A percentile compares a stretch with the other conserved stretches of the same genome.
These are phyloP conservation scores for Onychomys leucogaster DNA, from an alignment of 2,797 vertebrate genomes.

Conservation along the genomic window DNA sequence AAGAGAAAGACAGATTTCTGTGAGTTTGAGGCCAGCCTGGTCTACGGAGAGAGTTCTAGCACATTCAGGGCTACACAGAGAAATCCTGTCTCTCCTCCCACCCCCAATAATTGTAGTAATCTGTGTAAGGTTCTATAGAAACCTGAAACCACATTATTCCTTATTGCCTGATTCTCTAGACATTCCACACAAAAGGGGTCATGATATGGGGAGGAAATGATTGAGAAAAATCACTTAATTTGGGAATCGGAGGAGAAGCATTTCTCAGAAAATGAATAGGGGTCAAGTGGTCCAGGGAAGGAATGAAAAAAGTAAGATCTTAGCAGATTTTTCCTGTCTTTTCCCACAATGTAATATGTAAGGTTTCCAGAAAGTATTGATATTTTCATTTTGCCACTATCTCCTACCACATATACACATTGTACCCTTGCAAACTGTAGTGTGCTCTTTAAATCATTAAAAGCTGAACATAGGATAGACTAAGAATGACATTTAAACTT, in stretches of 20 bases:
- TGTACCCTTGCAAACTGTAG: neutral
- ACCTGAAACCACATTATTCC: neutral
- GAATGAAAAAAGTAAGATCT: neutral
- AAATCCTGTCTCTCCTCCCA: too few species aligned
- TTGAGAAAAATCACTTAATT: neutral
- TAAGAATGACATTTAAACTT: neutral
- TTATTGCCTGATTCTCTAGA: neutral
- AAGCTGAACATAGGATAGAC: too few species aligned
- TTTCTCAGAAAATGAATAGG: neutral
- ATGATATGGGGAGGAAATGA: too few species aligned
- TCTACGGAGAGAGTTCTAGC: too few species aligned
- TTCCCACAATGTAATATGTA: neutral
- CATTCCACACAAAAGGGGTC: neutral
- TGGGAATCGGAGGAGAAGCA: neutral
- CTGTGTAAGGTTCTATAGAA: neutral
- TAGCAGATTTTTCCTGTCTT: neutral
- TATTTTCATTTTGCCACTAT: neutral
- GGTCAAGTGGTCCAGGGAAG: neutral
- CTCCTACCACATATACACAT: accelerated
- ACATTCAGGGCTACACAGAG: too few species aligned
- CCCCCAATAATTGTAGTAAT: neutral
- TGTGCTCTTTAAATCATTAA: neutral
- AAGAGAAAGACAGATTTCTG: too few species aligned
- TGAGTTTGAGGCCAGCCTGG: too few species aligned
- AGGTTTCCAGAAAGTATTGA: neutral